Evolutionary conservation across 2,888 invertebrate species (phyloP).

Genomic region (Timandra comae): DNA sequence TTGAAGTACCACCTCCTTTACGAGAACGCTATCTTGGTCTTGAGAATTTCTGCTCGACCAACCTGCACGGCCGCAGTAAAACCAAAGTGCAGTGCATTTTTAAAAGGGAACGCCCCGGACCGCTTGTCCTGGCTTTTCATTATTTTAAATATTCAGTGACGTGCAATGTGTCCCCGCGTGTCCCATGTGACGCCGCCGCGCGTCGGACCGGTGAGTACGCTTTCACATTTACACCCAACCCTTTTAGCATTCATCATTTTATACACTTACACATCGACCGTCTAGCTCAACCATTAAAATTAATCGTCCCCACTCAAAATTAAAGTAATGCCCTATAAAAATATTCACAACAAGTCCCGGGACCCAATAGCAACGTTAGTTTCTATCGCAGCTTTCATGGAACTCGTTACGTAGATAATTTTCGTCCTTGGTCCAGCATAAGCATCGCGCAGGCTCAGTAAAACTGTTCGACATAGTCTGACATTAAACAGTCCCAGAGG

Average conservation of each 20-base stretch:
- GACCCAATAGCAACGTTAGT: slow-evolving; percentile 68
- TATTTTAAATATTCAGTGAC: slow-evolving; percentile 73
- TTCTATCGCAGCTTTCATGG: slow-evolving; percentile 63
- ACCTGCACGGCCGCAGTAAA: slow-evolving; percentile 70
- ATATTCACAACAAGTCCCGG: slow-evolving; percentile 63
- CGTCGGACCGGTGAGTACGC: slow-evolving; percentile 48
- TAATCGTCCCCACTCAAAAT: slow-evolving; percentile 59
- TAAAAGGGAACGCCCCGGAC: slow-evolving; percentile 68
- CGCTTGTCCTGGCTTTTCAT: slow-evolving; percentile 59
- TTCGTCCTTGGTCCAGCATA: slow-evolving; percentile 66
- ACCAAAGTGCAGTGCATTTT: slow-evolving; percentile 73
- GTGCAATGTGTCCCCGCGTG: slow-evolving; percentile 56
- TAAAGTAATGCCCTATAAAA: slow-evolving; percentile 63
- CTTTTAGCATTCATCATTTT: slow-evolving; percentile 40
- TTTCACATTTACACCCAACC: slow-evolving; percentile 38
- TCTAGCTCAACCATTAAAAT: slow-evolving; percentile 52
- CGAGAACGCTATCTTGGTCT: slow-evolving; percentile 55
- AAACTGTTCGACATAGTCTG: slow-evolving; percentile 59
- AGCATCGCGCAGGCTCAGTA: slow-evolving; percentile 53
- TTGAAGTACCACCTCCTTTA: slow-evolving; percentile 56
- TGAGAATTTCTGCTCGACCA: slow-evolving; percentile 60
- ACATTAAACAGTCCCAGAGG: slow-evolving; percentile 71
- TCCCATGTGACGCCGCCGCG: slow-evolving; percentile 36
- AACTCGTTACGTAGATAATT: slow-evolving; percentile 71
- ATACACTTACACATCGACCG: slow-evolving; percentile 24